phyloP scores from a whole-genome alignment of 2,888 invertebrate genomes.

The Diarsia dahlii region DNA sequence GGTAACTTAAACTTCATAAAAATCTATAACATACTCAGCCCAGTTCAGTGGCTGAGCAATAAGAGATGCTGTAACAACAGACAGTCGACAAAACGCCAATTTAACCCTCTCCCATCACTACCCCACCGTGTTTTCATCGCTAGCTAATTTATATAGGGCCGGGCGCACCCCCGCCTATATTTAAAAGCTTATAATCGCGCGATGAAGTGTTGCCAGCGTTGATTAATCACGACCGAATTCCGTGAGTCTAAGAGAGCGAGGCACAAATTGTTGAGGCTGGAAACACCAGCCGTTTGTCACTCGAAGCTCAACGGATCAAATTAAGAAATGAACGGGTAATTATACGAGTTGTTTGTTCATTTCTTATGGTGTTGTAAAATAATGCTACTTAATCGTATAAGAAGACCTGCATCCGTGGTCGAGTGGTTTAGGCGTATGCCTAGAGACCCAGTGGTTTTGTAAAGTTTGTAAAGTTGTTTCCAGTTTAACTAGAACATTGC shows the following conservation, averaged over 20 bases:
- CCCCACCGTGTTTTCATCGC: conserved; percentile 81
- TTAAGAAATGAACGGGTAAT: conserved; percentile 67
- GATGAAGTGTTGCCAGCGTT: conserved; percentile 87
- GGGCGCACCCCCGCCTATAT: conserved; percentile 83
- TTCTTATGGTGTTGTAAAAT: conserved; percentile 1
- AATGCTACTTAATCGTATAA: neutral
- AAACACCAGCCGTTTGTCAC: conserved; percentile 67
- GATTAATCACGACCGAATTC: conserved; percentile 85
- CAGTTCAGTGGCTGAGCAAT: neutral
- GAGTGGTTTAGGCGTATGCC: too few relatives aligned
- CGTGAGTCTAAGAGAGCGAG: conserved; percentile 68
- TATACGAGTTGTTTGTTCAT: conserved; percentile 48
- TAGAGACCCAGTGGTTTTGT: too few relatives aligned
- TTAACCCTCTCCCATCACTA: conserved; percentile 69
- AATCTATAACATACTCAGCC: neutral
- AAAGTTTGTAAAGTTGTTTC: too few relatives aligned
- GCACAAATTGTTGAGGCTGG: conserved; percentile 69
- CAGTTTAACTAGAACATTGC: too few relatives aligned
- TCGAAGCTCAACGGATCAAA: conserved; percentile 69
- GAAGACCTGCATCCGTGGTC: too few relatives aligned
- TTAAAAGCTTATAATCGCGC: conserved; percentile 90
- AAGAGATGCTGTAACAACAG: neutral
- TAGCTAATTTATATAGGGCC: conserved; percentile 88
- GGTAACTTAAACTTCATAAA: neutral
- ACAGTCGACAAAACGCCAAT: conserved; percentile 35